Evolutionary conservation across 1,140 invertebrate genomes (phyloP), one percentile per base, ranked within the genome.

Genomic region (Whitmania pigra): DNA sequence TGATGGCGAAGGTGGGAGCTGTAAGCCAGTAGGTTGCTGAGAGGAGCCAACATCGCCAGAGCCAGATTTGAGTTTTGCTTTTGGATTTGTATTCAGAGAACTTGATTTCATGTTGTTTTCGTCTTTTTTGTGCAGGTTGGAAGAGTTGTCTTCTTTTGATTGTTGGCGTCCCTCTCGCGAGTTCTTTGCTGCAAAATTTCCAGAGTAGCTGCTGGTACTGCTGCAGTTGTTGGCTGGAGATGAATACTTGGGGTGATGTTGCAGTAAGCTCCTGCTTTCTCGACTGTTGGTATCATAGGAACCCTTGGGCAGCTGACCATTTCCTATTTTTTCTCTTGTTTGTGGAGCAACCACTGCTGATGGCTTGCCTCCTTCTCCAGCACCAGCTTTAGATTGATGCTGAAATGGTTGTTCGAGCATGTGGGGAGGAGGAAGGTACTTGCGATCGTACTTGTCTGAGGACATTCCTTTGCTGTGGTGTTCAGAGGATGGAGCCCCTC

Each of bases 251-350:
- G 77, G 73, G 78, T 86, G 71, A 86, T 86, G 77, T 85, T 86
- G 81, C 87, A 84, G 77, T 86, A 79, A 63, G 87, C 77, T 72
- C 88, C 87, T 69, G 80, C 78, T 25, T 77, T 75, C 13, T 78
- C 76, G 15, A 73, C 72, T 68, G 76, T 74, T 55, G 43, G 71
- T 2, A 18, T 63, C 29, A 18, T 63, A 25, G 5, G 55, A 60
- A 63, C 22, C 18, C 29, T 63, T 63, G 22, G 57, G 29, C 22
- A 31, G 6, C 57, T 63, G 57, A 63, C 11, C 22, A 17, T 31
- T 63, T 22, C 57, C 57, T 31, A 31, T 25, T 22, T 71, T 71
- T 22, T 60, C 71, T 53, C 54, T 25, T n/a, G 53, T 29, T 54
- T 71, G 54, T 29, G 71, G 71, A 20, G 71, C 54, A 31, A 71